Evolutionary conservation across 2,888 invertebrate species (phyloP), one percentile per base, ranked within the genome.

Genomic region (Drosophila kanekoi): DNA sequence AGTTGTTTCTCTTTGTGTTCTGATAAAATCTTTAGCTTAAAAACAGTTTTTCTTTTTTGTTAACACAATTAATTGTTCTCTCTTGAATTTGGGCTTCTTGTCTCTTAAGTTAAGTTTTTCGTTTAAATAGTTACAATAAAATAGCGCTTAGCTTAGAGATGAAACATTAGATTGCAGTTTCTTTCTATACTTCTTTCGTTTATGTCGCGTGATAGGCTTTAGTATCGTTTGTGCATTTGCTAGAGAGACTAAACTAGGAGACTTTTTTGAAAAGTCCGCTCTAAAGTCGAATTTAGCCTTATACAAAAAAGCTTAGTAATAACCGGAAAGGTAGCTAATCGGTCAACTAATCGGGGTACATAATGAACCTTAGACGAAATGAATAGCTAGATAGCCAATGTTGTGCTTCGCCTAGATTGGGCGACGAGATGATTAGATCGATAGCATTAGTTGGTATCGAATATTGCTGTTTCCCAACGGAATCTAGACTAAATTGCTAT

Each of bases 401-500:
- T 47, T 43, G 10, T 13, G 11, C 4, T 35, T 4, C 1, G 13
- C 18, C 40, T 40, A 60, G 45, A 61, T 49, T 28, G 38, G 13
- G 23, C 20, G 14, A 10, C n/a, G 28, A 45, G 28, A 16, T 40
- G 28, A 13, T 16, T 8, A 16, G 35, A 4, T n/a, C n/a, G 49
- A 49, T 49, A 14, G 20, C 20, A 20, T 49, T 53, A 18, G 32
- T n/a, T 32, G 9, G 32, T 14, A 51, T 51, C 23, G 51, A 51
- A 16, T 52, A 47, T 59, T 76, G 69, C 48, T 40, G 49, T 54
- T 62, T 47, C 44, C 32, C 35, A 28, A 49, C 52, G 61, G 41
- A 41, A 33, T 58, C 76, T 79, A 86, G 67, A 48, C 63, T 86
- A 86, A 35, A 49, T 64, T 65, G 48, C 59, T 72, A 64, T 37